phyloP scores from a whole-genome alignment of 2,797 vertebrate genomes.

The Semaprochilodus insignis region DNA sequence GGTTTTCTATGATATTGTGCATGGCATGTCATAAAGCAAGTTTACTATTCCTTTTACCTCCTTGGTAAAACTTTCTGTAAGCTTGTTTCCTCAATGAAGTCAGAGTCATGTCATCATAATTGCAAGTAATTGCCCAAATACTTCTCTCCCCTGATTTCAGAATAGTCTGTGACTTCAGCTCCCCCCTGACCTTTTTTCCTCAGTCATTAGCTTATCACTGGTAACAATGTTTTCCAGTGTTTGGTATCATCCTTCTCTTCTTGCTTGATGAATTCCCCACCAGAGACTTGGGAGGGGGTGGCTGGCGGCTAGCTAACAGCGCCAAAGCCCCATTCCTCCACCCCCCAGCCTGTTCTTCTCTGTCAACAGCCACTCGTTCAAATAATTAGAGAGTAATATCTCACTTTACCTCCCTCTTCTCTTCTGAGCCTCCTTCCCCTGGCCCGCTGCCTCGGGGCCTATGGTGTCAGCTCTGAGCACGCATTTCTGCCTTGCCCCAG shows the following conservation, averaged over 20 bases:
- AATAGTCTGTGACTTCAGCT: conserved; percentile 44
- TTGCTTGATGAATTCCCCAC: conserved; percentile 57
- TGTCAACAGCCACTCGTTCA: conserved; percentile 76
- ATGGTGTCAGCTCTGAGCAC: conserved; percentile 28
- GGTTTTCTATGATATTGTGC: too few relatives aligned
- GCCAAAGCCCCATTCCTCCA: conserved; percentile 51
- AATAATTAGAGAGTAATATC: conserved; percentile 74
- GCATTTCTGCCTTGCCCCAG: conserved; percentile 34
- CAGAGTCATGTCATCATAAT: conserved; percentile 43
- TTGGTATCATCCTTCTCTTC: conserved; percentile 63
- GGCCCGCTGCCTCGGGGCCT: conserved; percentile 46
- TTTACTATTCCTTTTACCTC: not conserved
- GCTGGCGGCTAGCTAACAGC: conserved; percentile 27
- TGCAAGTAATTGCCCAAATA: conserved; percentile 53
- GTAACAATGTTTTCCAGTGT: conserved; percentile 62
- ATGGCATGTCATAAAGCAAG: not conserved
- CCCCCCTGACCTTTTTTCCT: conserved; percentile 51
- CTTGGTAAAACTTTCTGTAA: not conserved
- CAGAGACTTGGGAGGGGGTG: conserved; percentile 40
- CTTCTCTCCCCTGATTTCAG: conserved; percentile 45
- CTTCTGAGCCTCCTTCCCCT: conserved; percentile 48
- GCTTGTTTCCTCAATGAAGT: conserved; percentile 27
- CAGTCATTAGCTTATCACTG: conserved; percentile 58
- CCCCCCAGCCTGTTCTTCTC: conserved; percentile 71
- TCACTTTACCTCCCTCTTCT: conserved; percentile 63